Base-by-base conservation (phyloP, 2,888 invertebrate species). In the Lapara coniferarum region DNA sequence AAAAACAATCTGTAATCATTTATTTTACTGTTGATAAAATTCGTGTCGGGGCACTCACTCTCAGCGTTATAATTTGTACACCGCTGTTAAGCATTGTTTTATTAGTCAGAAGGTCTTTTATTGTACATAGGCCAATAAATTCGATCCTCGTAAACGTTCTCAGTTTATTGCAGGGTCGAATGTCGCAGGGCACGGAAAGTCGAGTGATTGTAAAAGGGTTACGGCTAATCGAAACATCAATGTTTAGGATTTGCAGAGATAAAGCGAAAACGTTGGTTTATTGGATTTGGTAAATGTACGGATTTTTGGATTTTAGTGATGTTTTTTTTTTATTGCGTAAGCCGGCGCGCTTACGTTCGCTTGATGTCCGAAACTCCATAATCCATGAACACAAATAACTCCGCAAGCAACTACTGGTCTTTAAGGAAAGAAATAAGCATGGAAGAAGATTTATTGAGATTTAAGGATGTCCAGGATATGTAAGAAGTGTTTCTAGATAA, bases 41-140 rank as follows among this genome's bases (percentile, higher is more conserved):
- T 30, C 16, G 53, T 53, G 30, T 46, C 46, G 13, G 14, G 4
- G 8, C 49, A 63, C 46, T 19, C 46, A 13, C 63, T 13, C 19
- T 63, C 46, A 63, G 19, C 78, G 83, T 84, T 80, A 85, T 86
- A 86, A 88, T 87, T 84, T 81, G 83, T 78, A 78, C 75, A 77
- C 75, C 75, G 78, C 78, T 78, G 81, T 76, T 76, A 77, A 79
- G 77, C 79, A 74, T 81, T 83, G 84, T 88, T 89, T 86, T 87
- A 88, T 87, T 87, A 83, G 82, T 74, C 78, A 75, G 77, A 75
- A 76, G 71, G 77, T 76, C 75, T 79, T 78, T 78, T 78, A 73
- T 75, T 74, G 73, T 75, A 79, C 81, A 82, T 81, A 79, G 80
- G 75, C 77, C 84, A 78, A 87, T 87, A 86, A 87, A 86, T 78